Percentiles rank a stretch among this genome's conserved stretches.
Evolutionary conservation across 2,888 invertebrate genomes (phyloP).

Genomic region (Auanema freiburgensis): DNA sequence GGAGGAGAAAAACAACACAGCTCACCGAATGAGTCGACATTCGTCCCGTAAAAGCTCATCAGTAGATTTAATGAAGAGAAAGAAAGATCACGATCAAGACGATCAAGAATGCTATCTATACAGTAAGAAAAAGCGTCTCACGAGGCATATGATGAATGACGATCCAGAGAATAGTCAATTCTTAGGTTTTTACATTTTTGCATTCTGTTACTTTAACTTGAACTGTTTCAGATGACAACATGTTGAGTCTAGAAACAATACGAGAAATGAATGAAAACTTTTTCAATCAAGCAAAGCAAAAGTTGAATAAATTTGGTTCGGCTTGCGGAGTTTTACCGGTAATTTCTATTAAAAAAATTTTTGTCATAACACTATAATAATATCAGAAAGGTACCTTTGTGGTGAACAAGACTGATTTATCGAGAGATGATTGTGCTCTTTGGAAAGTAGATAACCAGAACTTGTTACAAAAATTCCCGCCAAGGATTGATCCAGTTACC

Average conservation of each 20-base stretch:
- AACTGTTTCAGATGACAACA: too few relatives aligned
- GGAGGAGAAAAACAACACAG: constrained; percentile 15
- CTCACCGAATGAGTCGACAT: neutral
- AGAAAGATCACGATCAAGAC: neutral
- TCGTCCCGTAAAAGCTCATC: too few relatives aligned
- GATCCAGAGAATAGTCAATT: constrained; percentile 6
- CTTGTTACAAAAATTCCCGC: constrained; percentile 61
- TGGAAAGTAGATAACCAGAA: constrained; percentile 64
- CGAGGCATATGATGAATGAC: constrained; percentile 18
- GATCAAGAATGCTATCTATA: constrained; percentile 5
- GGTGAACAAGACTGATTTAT: constrained; percentile 56
- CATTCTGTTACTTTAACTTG: too few relatives aligned
- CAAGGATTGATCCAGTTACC: constrained; percentile 24
- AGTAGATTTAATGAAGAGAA: neutral
- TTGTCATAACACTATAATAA: too few relatives aligned
- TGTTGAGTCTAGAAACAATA: too few relatives aligned
- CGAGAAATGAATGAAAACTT: too few relatives aligned
- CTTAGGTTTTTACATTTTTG: neutral
- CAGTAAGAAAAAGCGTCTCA: constrained; percentile 22
- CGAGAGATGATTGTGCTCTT: constrained; percentile 55
- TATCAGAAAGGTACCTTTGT: constrained; percentile 62
- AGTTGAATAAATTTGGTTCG: constrained; percentile 33
- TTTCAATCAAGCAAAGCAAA: too few relatives aligned
- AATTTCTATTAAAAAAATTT: neutral
- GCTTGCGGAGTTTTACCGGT: constrained; percentile 45